phyloP scores from a whole-genome alignment of 2,888 invertebrate species.

The Chalcosyrphus nemorum region DNA sequence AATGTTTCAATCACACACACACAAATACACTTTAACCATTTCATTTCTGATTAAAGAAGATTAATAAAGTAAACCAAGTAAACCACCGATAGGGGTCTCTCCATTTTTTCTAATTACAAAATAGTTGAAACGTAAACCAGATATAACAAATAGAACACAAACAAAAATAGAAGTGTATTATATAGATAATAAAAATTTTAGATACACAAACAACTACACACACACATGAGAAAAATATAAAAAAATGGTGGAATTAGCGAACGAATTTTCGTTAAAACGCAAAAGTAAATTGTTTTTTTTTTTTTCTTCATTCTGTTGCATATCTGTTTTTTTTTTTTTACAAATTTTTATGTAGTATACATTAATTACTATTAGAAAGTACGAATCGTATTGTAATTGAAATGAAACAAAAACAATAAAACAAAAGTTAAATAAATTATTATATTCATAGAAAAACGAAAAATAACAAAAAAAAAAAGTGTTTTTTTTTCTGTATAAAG shows the following conservation, averaged over 20 bases:
- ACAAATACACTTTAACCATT: background rate
- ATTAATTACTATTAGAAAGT: constrained; percentile 50
- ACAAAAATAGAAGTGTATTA: constrained; percentile 38
- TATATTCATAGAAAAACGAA: constrained; percentile 44
- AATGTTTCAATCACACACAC: constrained; percentile 35
- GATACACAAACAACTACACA: constrained; percentile 5
- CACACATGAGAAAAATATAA: constrained; percentile 8
- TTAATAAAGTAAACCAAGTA: constrained; percentile 50
- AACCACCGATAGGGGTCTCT: constrained; percentile 74
- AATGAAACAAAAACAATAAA: constrained; percentile 15
- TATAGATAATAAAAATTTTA: constrained; percentile 47
- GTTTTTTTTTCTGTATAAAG: constrained; percentile 50
- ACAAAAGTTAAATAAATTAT: constrained; percentile 60
- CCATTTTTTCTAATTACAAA: constrained; percentile 73
- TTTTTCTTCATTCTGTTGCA: constrained; percentile 18
- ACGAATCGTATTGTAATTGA: constrained; percentile 55
- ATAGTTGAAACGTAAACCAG: constrained; percentile 48
- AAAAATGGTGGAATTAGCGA: constrained; percentile 25
- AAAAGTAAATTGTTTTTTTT: constrained; percentile 41
- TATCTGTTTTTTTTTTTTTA: constrained; percentile 10
- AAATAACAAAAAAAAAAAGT: background rate
- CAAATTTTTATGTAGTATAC: constrained; percentile 54
- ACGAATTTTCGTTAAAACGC: constrained; percentile 50
- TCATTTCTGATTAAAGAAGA: background rate
- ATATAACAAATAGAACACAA: background rate